Base-by-base conservation (phyloP, 2,113 vertebrate genomes). In the Bubo bubo region DNA sequence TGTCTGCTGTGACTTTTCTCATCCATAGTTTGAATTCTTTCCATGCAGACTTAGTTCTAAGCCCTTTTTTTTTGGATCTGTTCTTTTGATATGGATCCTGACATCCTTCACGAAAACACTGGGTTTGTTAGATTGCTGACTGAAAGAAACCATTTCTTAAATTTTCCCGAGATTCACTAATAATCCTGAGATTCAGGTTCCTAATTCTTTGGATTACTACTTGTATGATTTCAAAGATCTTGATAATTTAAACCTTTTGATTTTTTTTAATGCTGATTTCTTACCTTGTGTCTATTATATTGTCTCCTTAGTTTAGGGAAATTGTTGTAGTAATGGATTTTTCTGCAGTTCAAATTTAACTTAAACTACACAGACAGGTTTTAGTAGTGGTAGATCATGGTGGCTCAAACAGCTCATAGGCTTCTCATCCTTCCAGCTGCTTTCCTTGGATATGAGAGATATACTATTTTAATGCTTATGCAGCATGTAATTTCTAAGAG, bases 101-200 rank as follows among this genome's bases (percentile, higher is more conserved):
- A 52, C 3, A 8, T 20, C 30, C 10, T 83, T 67, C 59, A 26
- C 0, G 0, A 68, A 7, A 10, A 12, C 28, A n/a, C 10, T 16
- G 26, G 17, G 62, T 79, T 88, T 70, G 19, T 41, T 64, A 56
- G 28, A 55, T 68, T 34, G 9, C 32, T 22, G 63, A 9, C 39
- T 70, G n/a, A 53, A 85, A 55, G 28, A 85, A 82, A 45, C 6
- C 2, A 35, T 21, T 74, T 74, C 17, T 70, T 74, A 79, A 56
- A 9, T 74, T 66, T 63, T 74, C 14, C 39, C 5, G 6, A 41
- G 30, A 32, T 75, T 71, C 22, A 23, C 9, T 85, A 55, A 73
- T 27, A 39, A 39, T 39, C 39, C 39, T 39, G 39, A 39, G 39
- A 41, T 84, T 72, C 28, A 76, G 7, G 23, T 76, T 66, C 27